Percentiles rank a stretch among this genome's conserved stretches.
These are phyloP conservation scores for Microctonus aethiopoides DNA, from an alignment of 2,888 invertebrate species.

Conservation along the genomic window DNA sequence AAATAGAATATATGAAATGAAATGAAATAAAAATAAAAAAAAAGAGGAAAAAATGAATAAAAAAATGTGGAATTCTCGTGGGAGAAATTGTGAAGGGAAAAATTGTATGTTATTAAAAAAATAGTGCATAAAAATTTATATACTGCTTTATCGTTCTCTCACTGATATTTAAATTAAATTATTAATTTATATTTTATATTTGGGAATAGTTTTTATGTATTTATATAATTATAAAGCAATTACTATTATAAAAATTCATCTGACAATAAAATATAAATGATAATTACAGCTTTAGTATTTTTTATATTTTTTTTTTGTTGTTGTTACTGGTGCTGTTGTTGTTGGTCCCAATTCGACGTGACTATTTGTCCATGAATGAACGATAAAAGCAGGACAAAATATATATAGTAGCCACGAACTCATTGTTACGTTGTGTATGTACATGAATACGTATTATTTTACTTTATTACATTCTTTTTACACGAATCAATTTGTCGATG, in stretches of 20 bases:
- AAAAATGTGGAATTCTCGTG: constrained; percentile 35
- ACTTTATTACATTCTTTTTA: constrained; percentile 1
- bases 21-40: neutral
- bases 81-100: constrained; percentile 23
- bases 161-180: neutral
- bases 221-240: neutral
- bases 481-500: neutral
- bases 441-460: neutral
- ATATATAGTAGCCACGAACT: neutral
- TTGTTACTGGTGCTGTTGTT: too few species aligned
- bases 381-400: neutral
- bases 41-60: constrained; percentile 27
- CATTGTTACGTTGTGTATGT: neutral
- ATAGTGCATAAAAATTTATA: neutral
- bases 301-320: neutral
- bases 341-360: neutral
- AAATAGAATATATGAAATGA: constrained; percentile 31
- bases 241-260: neutral
- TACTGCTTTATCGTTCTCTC: neutral
- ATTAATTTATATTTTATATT: neutral
- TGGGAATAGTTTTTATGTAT: neutral
- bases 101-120: neutral
- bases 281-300: neutral
- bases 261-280: neutral
- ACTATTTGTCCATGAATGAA: neutral